Conservation (phyloP, 2,113 vertebrate species). For the Neofelis nebulosa region DNA sequence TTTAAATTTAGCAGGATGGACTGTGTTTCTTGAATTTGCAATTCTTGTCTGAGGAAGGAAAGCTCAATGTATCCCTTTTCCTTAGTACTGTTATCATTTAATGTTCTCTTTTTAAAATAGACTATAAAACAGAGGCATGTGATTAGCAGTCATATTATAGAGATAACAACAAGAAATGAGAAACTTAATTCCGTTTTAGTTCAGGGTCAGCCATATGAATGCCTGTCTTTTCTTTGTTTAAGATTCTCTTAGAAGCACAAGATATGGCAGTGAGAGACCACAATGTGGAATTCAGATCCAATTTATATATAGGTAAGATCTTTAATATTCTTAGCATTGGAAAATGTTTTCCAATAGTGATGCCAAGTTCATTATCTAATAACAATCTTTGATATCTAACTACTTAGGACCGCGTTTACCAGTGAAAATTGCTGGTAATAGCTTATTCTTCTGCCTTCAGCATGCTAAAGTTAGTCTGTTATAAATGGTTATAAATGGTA, state of each 20-base stretch:
- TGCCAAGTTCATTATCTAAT: neutral
- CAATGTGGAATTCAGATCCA: conserved; percentile 97
- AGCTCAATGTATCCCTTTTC: neutral
- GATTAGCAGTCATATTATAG: conserved; percentile 28
- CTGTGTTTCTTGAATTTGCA: neutral
- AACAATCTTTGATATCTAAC: conserved; percentile 13
- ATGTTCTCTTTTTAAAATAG: conserved; percentile 20
- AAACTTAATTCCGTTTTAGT: conserved; percentile 56
- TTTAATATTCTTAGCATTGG: neutral
- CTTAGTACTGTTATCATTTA: conserved; percentile 15
- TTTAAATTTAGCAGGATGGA: neutral
- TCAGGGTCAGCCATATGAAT: conserved; percentile 42
- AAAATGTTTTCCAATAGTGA: neutral
- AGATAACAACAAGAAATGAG: conserved; percentile 54
- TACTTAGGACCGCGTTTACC: neutral
- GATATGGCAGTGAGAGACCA: conserved; percentile 95
- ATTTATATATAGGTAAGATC: conserved; percentile 93
- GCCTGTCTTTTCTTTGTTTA: conserved; percentile 72
- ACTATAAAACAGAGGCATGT: conserved; percentile 47
- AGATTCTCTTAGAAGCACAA: conserved; percentile 98
- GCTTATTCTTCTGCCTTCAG: neutral
- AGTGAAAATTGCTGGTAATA: neutral
- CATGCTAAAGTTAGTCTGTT: neutral
- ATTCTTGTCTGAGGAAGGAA: neutral
- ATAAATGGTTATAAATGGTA: neutral